Base-by-base conservation (phyloP, 1,140 invertebrate species). In the Conus ventricosus region DNA sequence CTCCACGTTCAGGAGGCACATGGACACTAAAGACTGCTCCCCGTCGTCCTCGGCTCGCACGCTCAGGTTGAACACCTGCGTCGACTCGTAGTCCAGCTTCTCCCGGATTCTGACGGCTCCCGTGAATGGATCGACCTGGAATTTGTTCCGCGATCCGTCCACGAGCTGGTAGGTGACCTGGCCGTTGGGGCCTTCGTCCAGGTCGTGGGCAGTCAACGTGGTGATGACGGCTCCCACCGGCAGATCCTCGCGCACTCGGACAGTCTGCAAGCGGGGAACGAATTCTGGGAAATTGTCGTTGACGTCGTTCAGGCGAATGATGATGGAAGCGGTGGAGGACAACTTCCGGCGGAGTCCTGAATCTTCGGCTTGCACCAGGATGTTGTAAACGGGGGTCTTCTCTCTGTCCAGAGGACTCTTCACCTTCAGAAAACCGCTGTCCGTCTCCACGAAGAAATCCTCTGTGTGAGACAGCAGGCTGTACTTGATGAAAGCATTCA, bases 221-320 rank as follows among this genome's bases (percentile, higher is more conserved):
- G 97, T 98, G 0, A 99, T 97, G 0, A 98, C 97, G 67, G 97
- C 97, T 87, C 98, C 98, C 4, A 97, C 95, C 0, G 98, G 98
- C 57, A 99, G 96, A 94, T 99, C 98, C 95, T 99, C 98, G 0
- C 98, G 96, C 1, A 98, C 97, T 93, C 98, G 97, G 5, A 98
- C 97, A 57, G 93, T 92, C 93, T 98, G 98, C 67, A 89, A 88
- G n/a, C 93, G 92, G 95, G 57, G 99, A 11, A 93, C 85, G 90
- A 95, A 95, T 87, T 91, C 90, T 25, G 95, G 95, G 11, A 91
- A 87, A 71, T 95, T 94, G 89, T 95, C 95, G 91, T 95, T 95
- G 39, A 94, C 90, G 90, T 95, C 95, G 27, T 88, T 89, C 55
- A 95, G 60, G 51, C 87, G 88, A 27, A 95, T 91, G 20, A 91